Percentiles rank a stretch among this genome's conserved stretches.
phyloP scores from a whole-genome alignment of 2,113 vertebrate genomes.

The Ciconia stormi region DNA sequence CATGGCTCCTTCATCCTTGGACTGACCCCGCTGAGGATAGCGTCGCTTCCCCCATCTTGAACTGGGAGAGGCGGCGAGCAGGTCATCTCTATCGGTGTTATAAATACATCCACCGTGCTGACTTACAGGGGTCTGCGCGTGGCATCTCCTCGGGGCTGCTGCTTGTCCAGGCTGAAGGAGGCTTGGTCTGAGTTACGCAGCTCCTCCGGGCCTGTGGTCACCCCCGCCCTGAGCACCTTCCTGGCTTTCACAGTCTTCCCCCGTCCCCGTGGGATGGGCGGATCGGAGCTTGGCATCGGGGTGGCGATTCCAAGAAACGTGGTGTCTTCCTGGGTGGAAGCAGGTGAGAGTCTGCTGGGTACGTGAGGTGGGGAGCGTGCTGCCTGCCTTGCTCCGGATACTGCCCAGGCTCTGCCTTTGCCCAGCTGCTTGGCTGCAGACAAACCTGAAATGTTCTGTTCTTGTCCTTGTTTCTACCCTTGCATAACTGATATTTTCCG shows the following conservation, averaged over 20 bases:
- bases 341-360: rapidly evolving
- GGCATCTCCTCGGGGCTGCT: neutral
- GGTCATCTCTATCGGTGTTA: rapidly evolving
- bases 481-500: neutral
- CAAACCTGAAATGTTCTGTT: no score
- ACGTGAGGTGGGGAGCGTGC: neutral
- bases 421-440: neutral
- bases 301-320: neutral
- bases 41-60: rapidly evolving
- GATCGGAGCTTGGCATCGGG: neutral
- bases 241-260: neutral
- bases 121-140: neutral
- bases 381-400: neutral
- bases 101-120: rapidly evolving
- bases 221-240: neutral
- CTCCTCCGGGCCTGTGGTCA: neutral
- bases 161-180: neutral
- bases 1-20: neutral
- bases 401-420: neutral
- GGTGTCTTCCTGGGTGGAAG: neutral
- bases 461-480: neutral
- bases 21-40: neutral
- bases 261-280: rapidly evolving
- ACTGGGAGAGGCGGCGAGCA: neutral
- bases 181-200: neutral